Evolutionary conservation across 2,888 invertebrate genomes (phyloP).

Genomic region (Halictus quadricinctus): DNA sequence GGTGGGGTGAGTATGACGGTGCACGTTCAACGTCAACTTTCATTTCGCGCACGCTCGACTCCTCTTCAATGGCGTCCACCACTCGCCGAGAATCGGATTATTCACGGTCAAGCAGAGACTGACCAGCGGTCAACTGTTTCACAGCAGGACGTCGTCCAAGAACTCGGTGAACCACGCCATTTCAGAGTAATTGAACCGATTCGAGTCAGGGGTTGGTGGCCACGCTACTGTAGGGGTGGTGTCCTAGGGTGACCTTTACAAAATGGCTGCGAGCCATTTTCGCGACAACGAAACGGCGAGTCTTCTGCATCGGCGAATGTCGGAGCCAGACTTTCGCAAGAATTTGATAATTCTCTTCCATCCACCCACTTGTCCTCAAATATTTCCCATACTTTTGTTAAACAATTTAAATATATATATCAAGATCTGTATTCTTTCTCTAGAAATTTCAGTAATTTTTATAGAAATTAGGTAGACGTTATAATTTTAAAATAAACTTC

Average conservation of each 20-base stretch:
- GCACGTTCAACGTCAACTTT: slow-evolving; percentile 53
- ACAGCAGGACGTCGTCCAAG: slow-evolving; percentile 73
- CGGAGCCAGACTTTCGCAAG: background rate
- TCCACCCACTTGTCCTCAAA: no score
- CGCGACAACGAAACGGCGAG: slow-evolving; percentile 20
- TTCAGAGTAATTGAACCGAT: slow-evolving; percentile 74
- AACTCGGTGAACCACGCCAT: slow-evolving; percentile 67
- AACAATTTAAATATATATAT: background rate
- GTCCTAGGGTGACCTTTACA: slow-evolving; percentile 70
- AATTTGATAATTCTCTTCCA: background rate
- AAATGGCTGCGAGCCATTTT: slow-evolving; percentile 79
- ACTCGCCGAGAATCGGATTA: slow-evolving; percentile 74
- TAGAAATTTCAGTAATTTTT: background rate
- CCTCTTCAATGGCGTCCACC: slow-evolving; percentile 42
- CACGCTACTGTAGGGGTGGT: slow-evolving; percentile 65
- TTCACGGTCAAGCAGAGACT: slow-evolving; percentile 79
- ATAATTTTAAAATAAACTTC: background rate
- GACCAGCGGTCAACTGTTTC: slow-evolving; percentile 80
- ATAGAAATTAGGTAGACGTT: background rate
- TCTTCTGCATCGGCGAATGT: slow-evolving; percentile 14
- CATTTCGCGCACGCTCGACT: slow-evolving; percentile 62
- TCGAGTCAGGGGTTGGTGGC: slow-evolving; percentile 46
- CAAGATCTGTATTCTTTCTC: background rate
- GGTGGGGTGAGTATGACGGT: slow-evolving; percentile 28
- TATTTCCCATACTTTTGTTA: background rate